Evolutionary conservation across 1,140 invertebrate species (phyloP), one percentile per base, ranked within the genome.

Genomic region (Mylabris phalerata): DNA sequence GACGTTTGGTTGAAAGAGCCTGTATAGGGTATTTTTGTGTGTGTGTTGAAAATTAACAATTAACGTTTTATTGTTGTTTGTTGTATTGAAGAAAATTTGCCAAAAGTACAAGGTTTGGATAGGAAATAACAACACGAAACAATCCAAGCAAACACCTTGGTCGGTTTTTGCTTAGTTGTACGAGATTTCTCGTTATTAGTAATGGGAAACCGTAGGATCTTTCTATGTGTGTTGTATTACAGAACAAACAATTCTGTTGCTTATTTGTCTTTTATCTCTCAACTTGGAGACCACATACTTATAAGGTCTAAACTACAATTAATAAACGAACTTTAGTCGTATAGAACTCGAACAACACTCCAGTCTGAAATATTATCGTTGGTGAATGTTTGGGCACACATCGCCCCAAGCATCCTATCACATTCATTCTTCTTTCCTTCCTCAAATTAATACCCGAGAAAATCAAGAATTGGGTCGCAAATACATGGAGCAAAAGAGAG

Each of bases 261-360:
- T 54, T 54, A 54, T 54, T 54, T 54, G 42, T 54, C 51, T 54
- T 54, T 54, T 54, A 45, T 54, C 51, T 54, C 32, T 5, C 51
- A 32, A 54, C 19, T 45, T 24, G 42, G 42, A 54, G 51, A 32
- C 32, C 32, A 54, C 55, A 57, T 26, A 46, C 57, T 62, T 55
- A 62, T 60, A 47, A 50, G 59, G 52, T 48, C 50, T 48, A 58
- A 66, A 64, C 54, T 61, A 59, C 62, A 64, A 66, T 66, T 66
- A 66, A 66, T 66, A 66, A 66, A 63, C 61, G 64, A 64, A 66
- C 61, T 66, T 66, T 66, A 24, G 54, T 60, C 57, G 57, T 60
- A 57, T 38, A 51, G 52, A 64, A 64, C 49, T 61, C 50, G 26
- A 40, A 46, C 7, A 54, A 38, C 41, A 48, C 27, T 39, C 38